A percentile compares a stretch with the other conserved stretches of the same genome.
phyloP scores from a whole-genome alignment of 2,888 invertebrate genomes.

The Fragum fragum region DNA sequence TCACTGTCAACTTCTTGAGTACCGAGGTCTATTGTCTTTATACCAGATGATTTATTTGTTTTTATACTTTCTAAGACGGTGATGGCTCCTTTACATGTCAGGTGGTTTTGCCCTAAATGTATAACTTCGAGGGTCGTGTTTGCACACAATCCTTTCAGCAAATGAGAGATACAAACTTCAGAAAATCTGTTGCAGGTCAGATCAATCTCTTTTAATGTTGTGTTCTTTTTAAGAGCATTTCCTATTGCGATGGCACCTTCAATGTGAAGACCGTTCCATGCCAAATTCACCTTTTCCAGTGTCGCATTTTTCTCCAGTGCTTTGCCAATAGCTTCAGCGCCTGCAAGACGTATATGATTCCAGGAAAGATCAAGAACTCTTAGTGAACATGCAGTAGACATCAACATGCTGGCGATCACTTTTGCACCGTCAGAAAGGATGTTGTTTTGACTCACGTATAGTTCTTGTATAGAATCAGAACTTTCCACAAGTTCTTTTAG shows the following conservation, averaged over 20 bases:
- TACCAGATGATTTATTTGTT: constrained; percentile 45
- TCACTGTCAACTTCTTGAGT: constrained; percentile 63
- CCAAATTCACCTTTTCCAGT: constrained; percentile 73
- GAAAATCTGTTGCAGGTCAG: constrained; percentile 80
- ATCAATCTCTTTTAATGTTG: constrained; percentile 74
- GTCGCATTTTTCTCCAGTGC: constrained; percentile 69
- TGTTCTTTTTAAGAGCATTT: constrained; percentile 71
- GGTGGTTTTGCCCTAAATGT: constrained; percentile 62
- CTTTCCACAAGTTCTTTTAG: constrained; percentile 58
- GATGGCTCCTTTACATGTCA: constrained; percentile 63
- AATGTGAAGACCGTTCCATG: constrained; percentile 81
- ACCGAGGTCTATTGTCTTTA: constrained; percentile 68
- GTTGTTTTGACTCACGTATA: constrained; percentile 74
- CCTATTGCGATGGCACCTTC: constrained; percentile 76
- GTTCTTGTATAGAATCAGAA: constrained; percentile 61
- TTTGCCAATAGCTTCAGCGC: constrained; percentile 76
- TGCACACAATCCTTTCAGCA: constrained; percentile 74
- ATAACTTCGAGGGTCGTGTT: constrained; percentile 74
- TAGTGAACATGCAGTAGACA: constrained; percentile 37
- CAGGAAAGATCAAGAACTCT: constrained; percentile 77
- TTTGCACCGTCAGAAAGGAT: constrained; percentile 73
- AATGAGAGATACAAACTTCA: constrained; percentile 68
- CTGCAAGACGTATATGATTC: constrained; percentile 80
- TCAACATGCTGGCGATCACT: constrained; percentile 62
- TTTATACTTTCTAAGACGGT: constrained; percentile 58